Evolutionary conservation across 2,888 invertebrate genomes (phyloP), one percentile per base, ranked within the genome.

Genomic region (Margaritifera margaritifera): DNA sequence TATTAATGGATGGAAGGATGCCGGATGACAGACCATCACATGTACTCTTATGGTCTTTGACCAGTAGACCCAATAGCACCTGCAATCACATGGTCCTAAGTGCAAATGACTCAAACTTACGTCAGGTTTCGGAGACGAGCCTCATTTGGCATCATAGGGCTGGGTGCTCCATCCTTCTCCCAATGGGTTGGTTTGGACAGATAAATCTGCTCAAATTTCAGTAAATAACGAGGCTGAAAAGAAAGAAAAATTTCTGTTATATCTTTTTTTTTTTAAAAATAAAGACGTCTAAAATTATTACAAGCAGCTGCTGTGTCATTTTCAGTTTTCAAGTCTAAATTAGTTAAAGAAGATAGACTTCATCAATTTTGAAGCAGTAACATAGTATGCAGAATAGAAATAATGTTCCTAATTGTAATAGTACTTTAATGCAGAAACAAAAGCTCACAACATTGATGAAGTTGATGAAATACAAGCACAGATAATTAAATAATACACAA

Each of bases 161-260:
- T 96, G 20, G 99, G 98, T 0, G 98, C 97, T 87, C 99, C 99
- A 92, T 99, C 99, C 91, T 99, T 99, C 90, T 99, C 99, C 99
- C 99, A 99, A 92, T 99, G 99, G 11, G 99, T 99, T 3, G 99
- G 99, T 90, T 99, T 99, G 0, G 99, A 99, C 60, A 99, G 90
- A 89, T 99, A 99, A 89, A 99, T 99, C 91, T 99, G 99, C 90
- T 98, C 99, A 91, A 99, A 99, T 91, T 99, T 99, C 11, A 99
- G 90, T 55, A 96, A 91, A 91, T 97, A 99, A 74, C 95, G 93
- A 0, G 97, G 95, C 91, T 94, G 87, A 75, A 90, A 80, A 62
- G 51, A 70, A 74, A 67, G 57, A 56, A 66, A n/a, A 22, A 57
- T 42, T 42, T 42, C 42, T 42, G 42, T 42, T 8, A 2, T 11